These are phyloP conservation scores for Brachyopa scutellaris DNA, from an alignment of 2,888 invertebrate genomes.

Conservation along the genomic window DNA sequence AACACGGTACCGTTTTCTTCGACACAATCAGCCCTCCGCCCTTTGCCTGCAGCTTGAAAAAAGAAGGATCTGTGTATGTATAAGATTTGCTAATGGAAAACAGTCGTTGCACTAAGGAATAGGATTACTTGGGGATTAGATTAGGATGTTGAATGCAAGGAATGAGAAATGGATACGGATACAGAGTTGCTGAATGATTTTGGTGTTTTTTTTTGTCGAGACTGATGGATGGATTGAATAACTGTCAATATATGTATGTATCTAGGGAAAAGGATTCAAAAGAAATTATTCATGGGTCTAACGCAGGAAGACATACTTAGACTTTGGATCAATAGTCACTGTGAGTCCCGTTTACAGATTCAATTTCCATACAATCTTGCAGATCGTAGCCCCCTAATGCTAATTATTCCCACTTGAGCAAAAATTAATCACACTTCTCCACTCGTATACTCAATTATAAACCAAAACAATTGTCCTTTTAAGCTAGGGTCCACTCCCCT, in stretches of 20 bases:
- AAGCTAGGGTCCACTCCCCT: conserved; percentile 56
- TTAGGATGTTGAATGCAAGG: conserved; percentile 42
- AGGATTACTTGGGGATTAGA: conserved; percentile 63
- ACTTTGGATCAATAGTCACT: no score
- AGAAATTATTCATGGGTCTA: no score
- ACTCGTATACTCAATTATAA: conserved; percentile 41
- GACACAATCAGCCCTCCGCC: background rate
- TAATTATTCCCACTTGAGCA: no score
- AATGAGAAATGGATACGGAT: conserved; percentile 3
- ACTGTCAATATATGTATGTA: no score
- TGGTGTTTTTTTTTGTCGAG: background rate
- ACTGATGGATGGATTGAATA: background rate
- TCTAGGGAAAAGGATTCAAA: no score
- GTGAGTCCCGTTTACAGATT: no score
- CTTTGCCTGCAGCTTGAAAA: conserved; percentile 31
- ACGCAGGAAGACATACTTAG: no score
- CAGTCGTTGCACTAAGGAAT: conserved; percentile 69
- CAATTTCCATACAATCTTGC: no score
- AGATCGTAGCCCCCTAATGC: no score
- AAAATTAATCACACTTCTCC: no score
- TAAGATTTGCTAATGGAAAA: conserved; percentile 71
- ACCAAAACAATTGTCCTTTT: conserved; percentile 50
- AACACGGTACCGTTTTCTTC: conserved; percentile 31
- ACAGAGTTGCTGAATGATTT: conserved; percentile 14
- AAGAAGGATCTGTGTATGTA: conserved; percentile 46